phyloP scores from a whole-genome alignment of 2,888 invertebrate genomes.

The Hydropsyche betteni region DNA sequence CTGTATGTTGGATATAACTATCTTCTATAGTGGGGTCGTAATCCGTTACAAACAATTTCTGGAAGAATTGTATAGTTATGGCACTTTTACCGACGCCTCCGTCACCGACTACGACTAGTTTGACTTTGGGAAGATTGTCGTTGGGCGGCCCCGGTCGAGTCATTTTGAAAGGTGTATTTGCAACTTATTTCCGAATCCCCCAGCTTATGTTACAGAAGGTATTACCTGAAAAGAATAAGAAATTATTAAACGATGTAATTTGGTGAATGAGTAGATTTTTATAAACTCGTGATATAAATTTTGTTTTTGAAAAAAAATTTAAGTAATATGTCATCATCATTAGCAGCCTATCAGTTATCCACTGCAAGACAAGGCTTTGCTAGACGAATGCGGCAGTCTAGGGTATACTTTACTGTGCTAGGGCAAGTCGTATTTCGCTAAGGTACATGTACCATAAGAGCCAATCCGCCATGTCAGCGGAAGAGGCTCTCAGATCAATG shows the following conservation, averaged over 20 bases:
- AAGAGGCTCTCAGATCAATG: too few relatives aligned
- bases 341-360: too few relatives aligned
- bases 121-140: conserved; percentile 80
- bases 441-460: too few relatives aligned
- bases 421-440: too few relatives aligned
- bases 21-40: conserved; percentile 97
- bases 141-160: conserved; percentile 74
- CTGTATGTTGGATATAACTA: conserved; percentile 93
- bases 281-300: too few relatives aligned
- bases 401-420: too few relatives aligned
- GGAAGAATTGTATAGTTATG: conserved; percentile 96
- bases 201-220: conserved; percentile 23
- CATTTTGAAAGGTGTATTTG: conserved; percentile 54
- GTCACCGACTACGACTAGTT: conserved; percentile 92
- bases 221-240: conserved; percentile 48
- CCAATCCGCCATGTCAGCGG: too few relatives aligned
- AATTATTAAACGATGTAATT: neutral
- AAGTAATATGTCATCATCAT: too few relatives aligned
- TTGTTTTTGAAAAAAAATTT: too few relatives aligned
- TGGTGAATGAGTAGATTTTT: too few relatives aligned
- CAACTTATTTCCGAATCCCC: neutral
- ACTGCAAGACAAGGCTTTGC: too few relatives aligned
- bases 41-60: conserved; percentile 92
- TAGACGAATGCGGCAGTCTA: too few relatives aligned
- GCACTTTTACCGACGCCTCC: conserved; percentile 96